Conservation (phyloP, 53 echinoderm and acorn worm genomes). For the Mesocentrotus franciscanus region DNA sequence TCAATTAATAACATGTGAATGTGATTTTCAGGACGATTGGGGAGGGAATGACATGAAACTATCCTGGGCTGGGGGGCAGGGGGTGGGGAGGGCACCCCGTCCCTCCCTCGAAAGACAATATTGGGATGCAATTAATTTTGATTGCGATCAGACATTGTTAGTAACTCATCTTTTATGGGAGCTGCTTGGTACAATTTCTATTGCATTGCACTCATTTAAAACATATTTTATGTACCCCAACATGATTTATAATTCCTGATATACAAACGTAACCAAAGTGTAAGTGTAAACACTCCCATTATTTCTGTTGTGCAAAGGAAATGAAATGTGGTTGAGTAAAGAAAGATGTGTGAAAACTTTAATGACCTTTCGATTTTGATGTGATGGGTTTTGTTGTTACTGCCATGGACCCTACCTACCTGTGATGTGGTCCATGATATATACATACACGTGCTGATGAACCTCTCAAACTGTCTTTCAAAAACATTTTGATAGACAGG, state of each 20-base stretch:
- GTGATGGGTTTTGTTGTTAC: background rate
- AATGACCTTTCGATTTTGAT: conserved; percentile 6
- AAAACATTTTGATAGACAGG: background rate
- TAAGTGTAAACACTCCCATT: background rate
- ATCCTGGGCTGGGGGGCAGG: background rate
- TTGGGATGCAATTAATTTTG: too few relatives aligned
- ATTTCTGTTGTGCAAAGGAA: background rate
- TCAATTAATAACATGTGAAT: conserved; percentile 5
- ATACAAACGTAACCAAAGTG: background rate
- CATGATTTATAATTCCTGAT: too few relatives aligned
- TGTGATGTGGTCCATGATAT: too few relatives aligned
- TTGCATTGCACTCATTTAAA: too few relatives aligned
- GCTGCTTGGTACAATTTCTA: too few relatives aligned
- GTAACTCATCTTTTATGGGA: too few relatives aligned
- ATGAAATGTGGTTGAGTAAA: background rate
- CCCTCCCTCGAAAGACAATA: too few relatives aligned
- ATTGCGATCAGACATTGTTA: too few relatives aligned
- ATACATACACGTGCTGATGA: background rate
- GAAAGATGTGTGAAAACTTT: background rate
- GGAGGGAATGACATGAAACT: background rate
- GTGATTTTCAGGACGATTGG: background rate
- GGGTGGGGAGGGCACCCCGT: too few relatives aligned
- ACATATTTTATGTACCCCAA: too few relatives aligned
- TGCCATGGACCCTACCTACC: too few relatives aligned
- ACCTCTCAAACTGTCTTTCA: background rate